phyloP scores from a whole-genome alignment of 1,140 invertebrate genomes.

The Caenorhabditis latens region DNA sequence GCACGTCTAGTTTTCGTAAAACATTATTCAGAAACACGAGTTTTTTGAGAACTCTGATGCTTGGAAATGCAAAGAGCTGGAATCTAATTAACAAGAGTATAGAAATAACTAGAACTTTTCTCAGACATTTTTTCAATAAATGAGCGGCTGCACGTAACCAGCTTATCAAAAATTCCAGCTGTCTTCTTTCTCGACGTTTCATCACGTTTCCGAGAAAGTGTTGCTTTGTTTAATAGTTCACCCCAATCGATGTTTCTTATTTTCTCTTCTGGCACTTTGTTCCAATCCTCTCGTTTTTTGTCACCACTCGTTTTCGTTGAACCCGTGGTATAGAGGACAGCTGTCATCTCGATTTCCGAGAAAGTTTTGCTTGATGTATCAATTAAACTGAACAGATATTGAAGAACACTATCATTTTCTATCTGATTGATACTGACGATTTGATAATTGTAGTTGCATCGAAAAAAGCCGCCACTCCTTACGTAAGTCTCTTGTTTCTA shows the following conservation, averaged over 20 bases:
- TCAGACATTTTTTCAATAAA: no score
- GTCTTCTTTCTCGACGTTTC: no score
- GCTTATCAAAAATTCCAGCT: no score
- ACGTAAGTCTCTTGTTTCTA: neutral
- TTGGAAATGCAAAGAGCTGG: no score
- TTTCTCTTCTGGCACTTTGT: neutral
- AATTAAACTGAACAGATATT: conserved; percentile 46
- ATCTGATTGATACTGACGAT: neutral
- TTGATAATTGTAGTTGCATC: neutral
- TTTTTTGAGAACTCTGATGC: no score
- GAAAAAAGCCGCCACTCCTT: neutral
- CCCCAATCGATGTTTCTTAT: neutral
- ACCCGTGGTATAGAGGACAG: conserved; percentile 19
- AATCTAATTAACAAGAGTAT: no score
- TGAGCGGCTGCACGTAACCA: no score
- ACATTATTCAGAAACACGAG: no score
- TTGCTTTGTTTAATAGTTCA: neutral
- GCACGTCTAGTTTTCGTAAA: no score
- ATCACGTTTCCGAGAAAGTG: neutral
- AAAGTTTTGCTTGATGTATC: conserved; percentile 25
- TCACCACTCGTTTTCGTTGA: neutral
- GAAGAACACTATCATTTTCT: conserved; percentile 28
- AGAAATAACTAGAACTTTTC: no score
- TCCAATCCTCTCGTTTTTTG: neutral
- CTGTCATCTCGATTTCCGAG: neutral